Conservation (phyloP, 2,888 invertebrate species). For the Philereme vetulata region DNA sequence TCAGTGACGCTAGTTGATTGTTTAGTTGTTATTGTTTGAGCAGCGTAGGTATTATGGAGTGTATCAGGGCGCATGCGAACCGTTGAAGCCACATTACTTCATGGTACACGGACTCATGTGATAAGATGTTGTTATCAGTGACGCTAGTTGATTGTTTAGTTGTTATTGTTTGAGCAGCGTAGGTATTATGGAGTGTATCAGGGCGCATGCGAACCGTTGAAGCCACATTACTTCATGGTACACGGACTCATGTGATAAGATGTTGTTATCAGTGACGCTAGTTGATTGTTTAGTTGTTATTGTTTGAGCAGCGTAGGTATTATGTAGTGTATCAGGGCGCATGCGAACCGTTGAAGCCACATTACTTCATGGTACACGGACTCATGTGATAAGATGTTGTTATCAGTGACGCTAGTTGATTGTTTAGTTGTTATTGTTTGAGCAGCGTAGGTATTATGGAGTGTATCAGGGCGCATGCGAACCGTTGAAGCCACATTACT, state of each 20-base stretch:
- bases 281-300: too few species aligned
- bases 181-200: slow-evolving; percentile 17
- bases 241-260: slow-evolving; percentile 29
- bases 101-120: slow-evolving; percentile 18
- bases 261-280: too few species aligned
- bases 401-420: too few species aligned
- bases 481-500: slow-evolving; percentile 20
- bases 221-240: slow-evolving; percentile 21
- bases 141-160: too few species aligned
- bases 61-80: slow-evolving; percentile 21
- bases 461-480: slow-evolving; percentile 22
- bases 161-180: neutral
- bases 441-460: slow-evolving; percentile 8
- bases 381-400: slow-evolving; percentile 31
- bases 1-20: too few species aligned
- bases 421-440: neutral
- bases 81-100: slow-evolving; percentile 20
- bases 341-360: slow-evolving; percentile 16
- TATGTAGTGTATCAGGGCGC: slow-evolving; percentile 22
- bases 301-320: slow-evolving; percentile 2
- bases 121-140: too few species aligned
- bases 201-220: slow-evolving; percentile 21
- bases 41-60: slow-evolving; percentile 12
- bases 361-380: slow-evolving; percentile 20
- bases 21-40: neutral